These are phyloP conservation scores for Tiliacea citrago DNA, from an alignment of 2,888 invertebrate genomes.

Conservation along the genomic window DNA sequence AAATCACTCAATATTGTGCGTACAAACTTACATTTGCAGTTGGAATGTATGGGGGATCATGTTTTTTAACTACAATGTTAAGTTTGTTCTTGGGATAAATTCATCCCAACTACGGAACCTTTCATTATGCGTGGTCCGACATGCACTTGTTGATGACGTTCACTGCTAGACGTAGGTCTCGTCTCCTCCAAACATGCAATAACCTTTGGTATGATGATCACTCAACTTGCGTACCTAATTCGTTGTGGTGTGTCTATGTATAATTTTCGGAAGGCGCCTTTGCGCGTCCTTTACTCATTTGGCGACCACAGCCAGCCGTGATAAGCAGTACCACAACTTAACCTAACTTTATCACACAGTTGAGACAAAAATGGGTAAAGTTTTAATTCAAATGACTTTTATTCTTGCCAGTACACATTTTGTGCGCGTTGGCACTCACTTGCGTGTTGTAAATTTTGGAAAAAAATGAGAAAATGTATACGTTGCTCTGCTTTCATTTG, in stretches of 20 bases:
- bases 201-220: neutral
- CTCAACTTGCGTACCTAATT: neutral
- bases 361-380: slow-evolving; percentile 54
- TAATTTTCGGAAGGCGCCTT: neutral
- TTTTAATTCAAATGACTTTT: slow-evolving; percentile 53
- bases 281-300: neutral
- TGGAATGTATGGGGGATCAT: too few species aligned
- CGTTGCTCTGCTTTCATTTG: slow-evolving; percentile 34
- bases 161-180: too few species aligned
- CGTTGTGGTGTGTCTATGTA: neutral
- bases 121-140: too few species aligned
- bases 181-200: too few species aligned
- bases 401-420: slow-evolving; percentile 34
- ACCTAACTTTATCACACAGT: slow-evolving; percentile 24
- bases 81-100: too few species aligned
- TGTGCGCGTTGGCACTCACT: slow-evolving; percentile 16
- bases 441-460: slow-evolving; percentile 33
- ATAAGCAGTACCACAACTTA: slow-evolving; percentile 5
- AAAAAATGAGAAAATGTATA: slow-evolving; percentile 14
- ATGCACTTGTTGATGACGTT: too few species aligned
- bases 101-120: too few species aligned
- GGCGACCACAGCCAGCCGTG: slow-evolving; percentile 4
- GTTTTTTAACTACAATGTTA: too few species aligned
- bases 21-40: too few species aligned
- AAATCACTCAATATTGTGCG: too few species aligned